Percentiles rank a stretch among this genome's conserved stretches.
These are phyloP conservation scores for Dasysyrphus albostriatus DNA, from an alignment of 2,888 invertebrate species.

Conservation along the genomic window DNA sequence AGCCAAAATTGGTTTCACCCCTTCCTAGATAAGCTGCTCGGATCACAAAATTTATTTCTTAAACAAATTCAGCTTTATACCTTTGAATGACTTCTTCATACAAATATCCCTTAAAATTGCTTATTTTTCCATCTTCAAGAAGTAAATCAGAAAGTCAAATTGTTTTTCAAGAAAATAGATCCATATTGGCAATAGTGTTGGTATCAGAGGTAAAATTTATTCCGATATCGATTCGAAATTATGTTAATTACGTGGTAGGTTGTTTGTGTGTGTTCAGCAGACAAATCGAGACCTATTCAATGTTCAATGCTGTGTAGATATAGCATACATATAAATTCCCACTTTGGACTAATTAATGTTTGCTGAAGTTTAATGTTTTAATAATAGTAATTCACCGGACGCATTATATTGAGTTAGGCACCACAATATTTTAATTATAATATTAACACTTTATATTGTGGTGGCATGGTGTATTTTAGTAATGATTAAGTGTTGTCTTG, in stretches of 20 bases:
- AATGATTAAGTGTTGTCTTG: neutral
- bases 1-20: no score
- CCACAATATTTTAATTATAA: constrained; percentile 7
- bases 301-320: constrained; percentile 17
- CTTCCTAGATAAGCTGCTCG: no score
- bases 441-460: neutral
- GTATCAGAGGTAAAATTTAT: constrained; percentile 2
- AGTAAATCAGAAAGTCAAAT: neutral
- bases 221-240: constrained; percentile 21
- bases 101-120: no score
- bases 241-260: constrained; percentile 28
- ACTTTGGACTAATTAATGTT: constrained; percentile 23
- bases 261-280: neutral
- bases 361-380: constrained; percentile 20
- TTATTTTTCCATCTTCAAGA: no score
- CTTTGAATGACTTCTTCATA: no score
- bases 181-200: neutral
- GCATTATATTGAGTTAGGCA: neutral
- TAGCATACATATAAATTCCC: neutral
- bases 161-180: neutral
- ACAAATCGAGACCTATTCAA: constrained; percentile 7
- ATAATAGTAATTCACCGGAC: constrained; percentile 27
- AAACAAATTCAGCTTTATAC: no score
- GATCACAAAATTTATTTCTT: no score
- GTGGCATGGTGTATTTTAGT: neutral